Base-by-base conservation (phyloP, 2,113 vertebrate species). In the Leptobrachium ailaonicum region DNA sequence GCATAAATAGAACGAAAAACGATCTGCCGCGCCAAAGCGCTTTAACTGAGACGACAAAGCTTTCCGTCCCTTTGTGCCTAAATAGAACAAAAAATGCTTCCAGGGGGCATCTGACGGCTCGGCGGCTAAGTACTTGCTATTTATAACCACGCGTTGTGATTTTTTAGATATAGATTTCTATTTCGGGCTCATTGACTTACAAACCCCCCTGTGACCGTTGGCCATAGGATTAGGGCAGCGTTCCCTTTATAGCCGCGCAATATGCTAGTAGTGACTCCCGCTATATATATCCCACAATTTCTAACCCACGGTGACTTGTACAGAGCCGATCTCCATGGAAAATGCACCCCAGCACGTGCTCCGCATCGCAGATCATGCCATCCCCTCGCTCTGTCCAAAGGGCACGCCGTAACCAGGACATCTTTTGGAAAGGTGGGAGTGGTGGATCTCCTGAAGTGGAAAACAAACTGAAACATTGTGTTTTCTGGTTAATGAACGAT, bases 281-380 rank as follows among this genome's bases (percentile, higher is more conserved):
- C 77, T 79, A 79, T 71, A 79, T 79, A 79, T 72, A 79, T 44
- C 20, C 40, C 40, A 50, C 8, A 72, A 72, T n/a, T 14, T 78
- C 3, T 40, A 40, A 47, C 76, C 41, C 66, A 41, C 4, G 10
- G 56, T 62, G 63, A 71, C 66, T 42, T 41, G 44, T 41, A 43
- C 9, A 41, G 64, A 43, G 41, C 64, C 41, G 50, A 42, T 42
- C 40, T 47, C 66, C 75, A 77, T 69, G 75, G 75, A 77, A 77
- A 77, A 58, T 77, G 4, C 66, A 63, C 54, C 3, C 12, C 54
- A 44, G 53, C 63, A 40, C 45, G 73, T 54, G 66, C 7, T 54
- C 9, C 8, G 14, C 20, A 12, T 56, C 64, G 56, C 58, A 43
- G 42, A 4, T 11, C 43, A 1, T 1, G 43, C 64, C 67, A 69